These are phyloP conservation scores for Octomys mimax DNA, from an alignment of 2,797 vertebrate species.

Conservation along the genomic window DNA sequence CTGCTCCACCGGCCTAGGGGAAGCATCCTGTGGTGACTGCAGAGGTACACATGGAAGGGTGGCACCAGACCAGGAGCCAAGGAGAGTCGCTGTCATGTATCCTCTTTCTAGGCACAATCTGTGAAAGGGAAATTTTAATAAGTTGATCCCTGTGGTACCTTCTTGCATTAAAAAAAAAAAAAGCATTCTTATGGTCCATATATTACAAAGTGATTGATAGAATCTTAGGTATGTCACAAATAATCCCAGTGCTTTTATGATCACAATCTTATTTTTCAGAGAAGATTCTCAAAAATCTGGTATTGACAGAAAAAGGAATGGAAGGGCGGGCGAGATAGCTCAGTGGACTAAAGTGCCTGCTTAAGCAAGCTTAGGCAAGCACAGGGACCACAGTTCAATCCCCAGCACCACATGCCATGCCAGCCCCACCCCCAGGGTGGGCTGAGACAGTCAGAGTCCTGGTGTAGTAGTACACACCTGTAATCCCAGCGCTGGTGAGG, in stretches of 20 bases:
- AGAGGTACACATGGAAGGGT: fast-evolving
- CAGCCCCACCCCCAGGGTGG: too few relatives aligned
- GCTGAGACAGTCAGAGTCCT: too few relatives aligned
- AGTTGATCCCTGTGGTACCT: neutral
- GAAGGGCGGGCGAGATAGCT: too few relatives aligned
- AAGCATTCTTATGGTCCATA: neutral
- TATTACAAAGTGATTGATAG: neutral
- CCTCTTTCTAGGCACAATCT: neutral
- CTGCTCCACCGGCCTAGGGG: neutral
- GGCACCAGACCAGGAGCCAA: neutral
- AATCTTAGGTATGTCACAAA: neutral
- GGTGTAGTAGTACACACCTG: too few relatives aligned
- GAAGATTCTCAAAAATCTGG: neutral
- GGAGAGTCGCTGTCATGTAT: fast-evolving
- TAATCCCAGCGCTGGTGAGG: too few relatives aligned
- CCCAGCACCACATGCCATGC: too few relatives aligned
- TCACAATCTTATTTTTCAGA: neutral
- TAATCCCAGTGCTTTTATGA: neutral
- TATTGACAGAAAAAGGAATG: neutral
- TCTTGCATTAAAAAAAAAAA: neutral
- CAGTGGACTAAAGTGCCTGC: too few relatives aligned
- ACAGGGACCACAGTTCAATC: too few relatives aligned
- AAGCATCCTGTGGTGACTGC: fast-evolving
- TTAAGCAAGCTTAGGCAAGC: too few relatives aligned
- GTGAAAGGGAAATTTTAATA: neutral